A percentile compares a stretch with the other conserved stretches of the same genome.
Conservation (phyloP, 2,797 vertebrate genomes). For the Acestrorhynchus altus region DNA sequence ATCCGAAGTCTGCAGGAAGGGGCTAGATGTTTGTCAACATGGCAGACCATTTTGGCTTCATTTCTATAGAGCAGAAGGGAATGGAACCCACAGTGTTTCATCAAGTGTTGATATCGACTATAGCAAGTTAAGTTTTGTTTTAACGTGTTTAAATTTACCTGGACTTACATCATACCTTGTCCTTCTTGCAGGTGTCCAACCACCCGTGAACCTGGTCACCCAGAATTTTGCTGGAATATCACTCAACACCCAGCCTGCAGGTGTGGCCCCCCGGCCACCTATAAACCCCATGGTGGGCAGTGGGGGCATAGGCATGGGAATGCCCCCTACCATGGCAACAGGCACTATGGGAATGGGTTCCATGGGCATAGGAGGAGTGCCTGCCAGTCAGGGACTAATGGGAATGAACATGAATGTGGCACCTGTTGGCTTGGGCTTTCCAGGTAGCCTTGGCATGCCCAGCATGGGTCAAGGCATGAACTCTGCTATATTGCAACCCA, state of each 20-base stretch:
- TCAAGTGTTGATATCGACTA: too few species aligned
- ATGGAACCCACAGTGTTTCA: too few species aligned
- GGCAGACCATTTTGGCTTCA: too few species aligned
- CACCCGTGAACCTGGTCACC: conserved; percentile 86
- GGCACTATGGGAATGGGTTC: conserved; percentile 66
- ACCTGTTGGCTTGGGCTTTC: conserved; percentile 79
- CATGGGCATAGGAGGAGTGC: conserved; percentile 66
- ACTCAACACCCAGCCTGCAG: conserved; percentile 83
- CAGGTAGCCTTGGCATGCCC: conserved; percentile 75
- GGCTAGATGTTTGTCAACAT: too few species aligned
- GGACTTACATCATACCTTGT: too few species aligned
- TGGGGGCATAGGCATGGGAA: conserved; percentile 75
- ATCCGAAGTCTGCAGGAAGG: too few species aligned
- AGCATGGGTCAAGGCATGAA: conserved; percentile 73
- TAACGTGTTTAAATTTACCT: too few species aligned
- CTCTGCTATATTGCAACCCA: conserved; percentile 86
- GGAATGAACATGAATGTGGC: conserved; percentile 82
- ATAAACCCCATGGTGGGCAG: conserved; percentile 78
- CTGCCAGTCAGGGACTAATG: conserved; percentile 76
- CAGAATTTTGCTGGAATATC: conserved; percentile 91
- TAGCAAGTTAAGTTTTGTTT: too few species aligned
- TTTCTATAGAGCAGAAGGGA: too few species aligned
- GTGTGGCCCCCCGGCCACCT: conserved; percentile 80
- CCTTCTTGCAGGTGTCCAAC: conserved; percentile 81
- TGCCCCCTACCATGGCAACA: conserved; percentile 77